Evolutionary conservation across 2,113 vertebrate genomes (phyloP).

Genomic region (Atherinomorus stipes): DNA sequence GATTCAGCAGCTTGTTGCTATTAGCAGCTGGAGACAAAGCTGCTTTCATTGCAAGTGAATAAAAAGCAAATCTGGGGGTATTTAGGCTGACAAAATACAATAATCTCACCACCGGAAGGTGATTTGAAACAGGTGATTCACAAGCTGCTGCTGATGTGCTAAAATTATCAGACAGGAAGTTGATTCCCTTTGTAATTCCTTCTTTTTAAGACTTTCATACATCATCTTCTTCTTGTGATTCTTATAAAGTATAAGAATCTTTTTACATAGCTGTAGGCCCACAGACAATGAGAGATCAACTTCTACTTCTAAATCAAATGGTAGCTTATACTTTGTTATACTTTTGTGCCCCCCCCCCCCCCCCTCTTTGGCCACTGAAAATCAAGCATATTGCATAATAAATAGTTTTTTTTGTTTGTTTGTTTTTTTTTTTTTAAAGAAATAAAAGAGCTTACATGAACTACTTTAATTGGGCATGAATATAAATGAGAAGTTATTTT

Average conservation of each 20-base stretch:
- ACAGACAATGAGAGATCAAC: too few species aligned
- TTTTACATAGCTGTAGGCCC: not conserved
- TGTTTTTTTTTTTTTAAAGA: too few species aligned
- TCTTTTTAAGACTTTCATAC: constrained; percentile 17
- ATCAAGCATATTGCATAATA: too few species aligned
- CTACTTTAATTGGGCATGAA: too few species aligned
- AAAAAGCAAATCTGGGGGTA: constrained; percentile 53
- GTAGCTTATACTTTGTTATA: too few species aligned
- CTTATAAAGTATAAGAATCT: constrained; percentile 2
- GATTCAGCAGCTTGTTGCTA: constrained; percentile 61
- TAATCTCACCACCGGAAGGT: constrained; percentile 46
- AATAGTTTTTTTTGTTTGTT: too few species aligned
- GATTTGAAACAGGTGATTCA: constrained; percentile 55
- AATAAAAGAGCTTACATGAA: too few species aligned
- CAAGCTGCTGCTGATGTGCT: constrained; percentile 14
- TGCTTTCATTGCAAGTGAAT: constrained; percentile 47
- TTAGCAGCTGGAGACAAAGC: constrained; percentile 57
- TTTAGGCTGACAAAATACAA: constrained; percentile 56
- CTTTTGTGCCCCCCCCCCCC: too few species aligned
- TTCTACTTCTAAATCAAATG: too few species aligned
- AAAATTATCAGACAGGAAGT: constrained; percentile 7
- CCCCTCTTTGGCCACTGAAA: too few species aligned
- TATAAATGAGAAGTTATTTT: too few species aligned
- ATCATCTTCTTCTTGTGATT: not conserved
- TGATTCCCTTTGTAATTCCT: constrained; percentile 13